These are phyloP conservation scores for Cydia pomonella DNA, from an alignment of 1,140 invertebrate species.

Conservation along the genomic window DNA sequence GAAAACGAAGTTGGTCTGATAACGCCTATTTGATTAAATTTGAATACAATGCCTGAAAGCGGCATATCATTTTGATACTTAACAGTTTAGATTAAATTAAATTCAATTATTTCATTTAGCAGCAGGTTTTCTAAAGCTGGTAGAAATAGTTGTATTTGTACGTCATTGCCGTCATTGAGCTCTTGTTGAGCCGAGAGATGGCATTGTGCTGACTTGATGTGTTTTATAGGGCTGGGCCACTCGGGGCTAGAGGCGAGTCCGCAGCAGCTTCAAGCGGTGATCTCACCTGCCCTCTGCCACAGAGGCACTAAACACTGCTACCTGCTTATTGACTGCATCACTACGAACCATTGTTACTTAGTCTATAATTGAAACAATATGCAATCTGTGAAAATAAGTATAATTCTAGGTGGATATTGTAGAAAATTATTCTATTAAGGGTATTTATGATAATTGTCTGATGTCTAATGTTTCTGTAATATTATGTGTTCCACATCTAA, in stretches of 20 bases:
- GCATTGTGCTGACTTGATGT: constrained; percentile 36
- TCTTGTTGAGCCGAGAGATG: constrained; percentile 27
- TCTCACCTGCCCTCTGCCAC: constrained; percentile 74
- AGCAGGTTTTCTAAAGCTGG: not conserved
- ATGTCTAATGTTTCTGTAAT: constrained; percentile 83
- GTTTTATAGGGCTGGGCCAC: constrained; percentile 78
- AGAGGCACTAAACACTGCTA: constrained; percentile 81
- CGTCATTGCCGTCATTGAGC: constrained; percentile 1
- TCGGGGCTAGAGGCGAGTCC: constrained; percentile 78
- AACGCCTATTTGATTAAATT: not conserved
- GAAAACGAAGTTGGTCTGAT: not conserved
- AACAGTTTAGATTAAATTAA: not conserved
- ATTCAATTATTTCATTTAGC: not conserved
- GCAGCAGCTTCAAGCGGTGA: constrained; percentile 76
- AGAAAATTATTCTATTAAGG: constrained; percentile 80
- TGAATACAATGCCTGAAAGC: not conserved
- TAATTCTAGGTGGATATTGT: constrained; percentile 81
- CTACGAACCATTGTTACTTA: constrained; percentile 81
- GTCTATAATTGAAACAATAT: constrained; percentile 83
- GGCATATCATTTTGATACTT: not conserved
- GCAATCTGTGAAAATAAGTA: constrained; percentile 84
- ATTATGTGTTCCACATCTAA: constrained; percentile 82
- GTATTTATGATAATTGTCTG: constrained; percentile 83
- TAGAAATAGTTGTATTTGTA: not conserved
- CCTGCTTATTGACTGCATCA: constrained; percentile 80